These are phyloP conservation scores for Cynodonichthys magdalenae DNA, from an alignment of 2,797 vertebrate species.

Conservation along the genomic window DNA sequence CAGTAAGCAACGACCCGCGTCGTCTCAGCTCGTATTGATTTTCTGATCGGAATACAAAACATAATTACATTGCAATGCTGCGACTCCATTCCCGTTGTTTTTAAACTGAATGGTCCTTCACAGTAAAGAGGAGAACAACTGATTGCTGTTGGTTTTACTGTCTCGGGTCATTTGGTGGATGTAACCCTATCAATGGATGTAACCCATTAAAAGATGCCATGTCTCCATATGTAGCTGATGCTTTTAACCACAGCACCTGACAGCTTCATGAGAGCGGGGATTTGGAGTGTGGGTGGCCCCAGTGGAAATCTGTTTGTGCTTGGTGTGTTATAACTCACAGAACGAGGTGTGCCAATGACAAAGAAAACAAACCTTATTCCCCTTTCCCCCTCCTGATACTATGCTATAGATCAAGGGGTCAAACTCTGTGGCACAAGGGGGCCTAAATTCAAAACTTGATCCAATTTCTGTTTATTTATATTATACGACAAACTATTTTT, in stretches of 20 bases:
- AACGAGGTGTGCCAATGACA: constrained; percentile 6
- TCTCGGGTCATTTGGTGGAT: constrained; percentile 4
- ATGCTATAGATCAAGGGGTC: not conserved
- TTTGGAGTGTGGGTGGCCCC: constrained; percentile 26
- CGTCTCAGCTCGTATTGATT: constrained; percentile 69
- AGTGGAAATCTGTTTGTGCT: constrained; percentile 20
- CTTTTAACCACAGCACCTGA: constrained; percentile 43
- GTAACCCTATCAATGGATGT: not conserved
- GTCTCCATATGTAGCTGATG: constrained; percentile 4
- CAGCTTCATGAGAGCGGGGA: constrained; percentile 9
- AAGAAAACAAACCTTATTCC: constrained; percentile 7
- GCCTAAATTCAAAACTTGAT: too few relatives aligned
- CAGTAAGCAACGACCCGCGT: constrained; percentile 43
- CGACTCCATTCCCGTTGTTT: constrained; percentile 25
- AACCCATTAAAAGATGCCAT: not conserved
- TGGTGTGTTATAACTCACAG: constrained; percentile 15
- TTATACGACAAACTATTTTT: too few relatives aligned
- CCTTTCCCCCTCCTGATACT: constrained; percentile 11
- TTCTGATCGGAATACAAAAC: constrained; percentile 64
- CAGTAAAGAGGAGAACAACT: not conserved
- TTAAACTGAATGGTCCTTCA: constrained; percentile 23
- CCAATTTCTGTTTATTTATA: too few relatives aligned
- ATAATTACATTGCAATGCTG: constrained; percentile 58
- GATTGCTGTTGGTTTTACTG: constrained; percentile 13
- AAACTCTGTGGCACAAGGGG: too few relatives aligned